phyloP scores from a whole-genome alignment of 2,797 vertebrate genomes.

The Sitta carolinensis region DNA sequence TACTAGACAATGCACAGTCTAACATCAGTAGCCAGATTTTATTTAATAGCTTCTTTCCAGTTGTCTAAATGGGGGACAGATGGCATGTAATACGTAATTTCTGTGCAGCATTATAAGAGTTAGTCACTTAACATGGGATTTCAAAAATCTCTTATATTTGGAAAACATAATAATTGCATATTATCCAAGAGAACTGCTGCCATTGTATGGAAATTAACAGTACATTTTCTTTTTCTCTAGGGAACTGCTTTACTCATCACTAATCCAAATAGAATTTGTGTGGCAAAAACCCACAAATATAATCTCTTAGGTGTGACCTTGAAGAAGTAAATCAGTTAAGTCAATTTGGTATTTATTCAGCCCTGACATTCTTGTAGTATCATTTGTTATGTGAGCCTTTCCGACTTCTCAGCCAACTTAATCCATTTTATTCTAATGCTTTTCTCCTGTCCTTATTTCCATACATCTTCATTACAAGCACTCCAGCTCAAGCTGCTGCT shows the following conservation, averaged over 20 bases:
- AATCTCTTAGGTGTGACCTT: background rate
- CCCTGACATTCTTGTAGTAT: background rate
- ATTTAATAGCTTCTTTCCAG: background rate
- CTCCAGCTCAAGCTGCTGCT: conserved; percentile 31
- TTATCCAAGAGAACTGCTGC: background rate
- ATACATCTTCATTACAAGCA: conserved; percentile 65
- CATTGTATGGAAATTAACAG: background rate
- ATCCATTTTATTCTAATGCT: conserved; percentile 25
- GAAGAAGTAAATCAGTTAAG: conserved; percentile 20
- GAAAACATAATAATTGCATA: background rate
- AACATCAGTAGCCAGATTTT: background rate
- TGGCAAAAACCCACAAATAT: background rate
- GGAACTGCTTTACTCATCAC: background rate
- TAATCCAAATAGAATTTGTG: background rate
- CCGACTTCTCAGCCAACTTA: background rate
- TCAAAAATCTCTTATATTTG: background rate
- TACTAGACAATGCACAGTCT: background rate
- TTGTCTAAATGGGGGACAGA: background rate
- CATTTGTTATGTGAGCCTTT: conserved; percentile 31
- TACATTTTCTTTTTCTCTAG: background rate
- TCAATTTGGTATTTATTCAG: conserved; percentile 46
- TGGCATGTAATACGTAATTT: background rate
- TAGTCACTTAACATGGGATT: background rate
- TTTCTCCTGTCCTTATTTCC: conserved; percentile 46
- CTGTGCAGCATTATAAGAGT: background rate